Base-by-base conservation (phyloP, 2,797 vertebrate genomes). In the Pseudocheirus occidentalis region DNA sequence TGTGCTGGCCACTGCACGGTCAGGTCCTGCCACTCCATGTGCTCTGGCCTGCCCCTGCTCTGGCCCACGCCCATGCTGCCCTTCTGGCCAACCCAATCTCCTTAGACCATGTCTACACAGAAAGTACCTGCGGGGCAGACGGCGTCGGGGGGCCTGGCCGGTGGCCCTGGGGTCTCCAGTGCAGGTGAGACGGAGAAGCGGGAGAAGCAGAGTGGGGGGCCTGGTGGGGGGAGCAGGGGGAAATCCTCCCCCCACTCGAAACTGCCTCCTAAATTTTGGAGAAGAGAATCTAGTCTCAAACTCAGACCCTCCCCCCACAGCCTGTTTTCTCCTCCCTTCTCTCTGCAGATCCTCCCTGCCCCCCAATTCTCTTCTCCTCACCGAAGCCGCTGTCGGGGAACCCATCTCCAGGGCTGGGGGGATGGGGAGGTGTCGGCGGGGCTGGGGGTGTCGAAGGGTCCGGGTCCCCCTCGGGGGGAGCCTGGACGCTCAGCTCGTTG, bases 151-250 rank as follows among this genome's bases (percentile, higher is more conserved):
- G 96, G 96, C 97, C 96, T 96, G 96, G 96, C 55, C 92, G 97
- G 96, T 46, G 97, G 96, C 92, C 97, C 97, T 96, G 97, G 98
- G 95, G 99, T 99, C 98, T 99, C 99, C 55, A 99, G 98, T 94
- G 99, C 99, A 57, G 99, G 99, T 96, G 99, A 99, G 98, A 99
- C 99, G 52, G 99, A 99, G 98, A 99, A 99, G 97, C 99, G 99
- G 0, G 99, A 99, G 96, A 99, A 99, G 95, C 99, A 98, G 98
- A 99, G 97, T 94, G 97, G 98, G 96, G 96, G 98, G 13, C 97
- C 97, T 94, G 97, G 97, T 1, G 97, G 97, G 96, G 97, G 98
- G 94, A 98, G 97, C 96, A 98, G 96, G 95, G 99, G 98, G 97
- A 99, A 99, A 98, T 99, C 98, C 95, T 99, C 99, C 91, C 99